phyloP scores from a whole-genome alignment of 1,140 invertebrate species.

The Homarus americanus region DNA sequence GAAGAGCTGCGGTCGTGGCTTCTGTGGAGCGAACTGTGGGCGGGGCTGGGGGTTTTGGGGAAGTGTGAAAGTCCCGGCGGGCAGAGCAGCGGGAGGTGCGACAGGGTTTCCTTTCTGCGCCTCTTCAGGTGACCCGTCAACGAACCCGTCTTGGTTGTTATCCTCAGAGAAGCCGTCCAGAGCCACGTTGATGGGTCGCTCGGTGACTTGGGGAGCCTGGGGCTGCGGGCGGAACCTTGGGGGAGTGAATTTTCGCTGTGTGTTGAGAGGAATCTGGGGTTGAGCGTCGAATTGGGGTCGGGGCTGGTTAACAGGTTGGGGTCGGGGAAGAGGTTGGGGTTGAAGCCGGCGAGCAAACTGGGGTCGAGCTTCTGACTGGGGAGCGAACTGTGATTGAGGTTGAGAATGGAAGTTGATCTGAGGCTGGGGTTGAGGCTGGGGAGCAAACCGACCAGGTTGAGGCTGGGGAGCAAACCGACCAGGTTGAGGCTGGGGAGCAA shows the following conservation, averaged over 20 bases:
- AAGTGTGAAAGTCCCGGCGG: constrained; percentile 36
- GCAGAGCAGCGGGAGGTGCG: neutral
- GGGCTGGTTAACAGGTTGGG: neutral
- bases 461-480: neutral
- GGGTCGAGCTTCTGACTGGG: neutral
- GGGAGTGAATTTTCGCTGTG: neutral
- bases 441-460: neutral
- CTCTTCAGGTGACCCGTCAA: constrained; percentile 29
- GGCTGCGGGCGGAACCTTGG: neutral
- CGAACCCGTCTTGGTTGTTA: constrained; percentile 58
- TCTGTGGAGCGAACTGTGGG: constrained; percentile 19
- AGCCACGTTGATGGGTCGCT: neutral
- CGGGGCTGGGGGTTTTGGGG: neutral
- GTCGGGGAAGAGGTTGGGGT: neutral
- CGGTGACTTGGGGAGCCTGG: constrained; percentile 6
- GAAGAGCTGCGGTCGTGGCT: constrained; percentile 32
- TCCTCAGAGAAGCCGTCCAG: constrained; percentile 33
- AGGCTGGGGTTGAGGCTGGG: neutral
- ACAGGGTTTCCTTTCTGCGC: neutral
- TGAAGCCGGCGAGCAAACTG: constrained; percentile 1
- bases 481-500: neutral
- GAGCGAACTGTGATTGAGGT: constrained; percentile 9
- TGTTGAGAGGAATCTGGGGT: neutral
- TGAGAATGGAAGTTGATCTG: neutral
- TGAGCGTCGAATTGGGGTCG: constrained; percentile 29